Conservation (phyloP, 2,113 vertebrate genomes). For the Brienomyrus longianalis region DNA sequence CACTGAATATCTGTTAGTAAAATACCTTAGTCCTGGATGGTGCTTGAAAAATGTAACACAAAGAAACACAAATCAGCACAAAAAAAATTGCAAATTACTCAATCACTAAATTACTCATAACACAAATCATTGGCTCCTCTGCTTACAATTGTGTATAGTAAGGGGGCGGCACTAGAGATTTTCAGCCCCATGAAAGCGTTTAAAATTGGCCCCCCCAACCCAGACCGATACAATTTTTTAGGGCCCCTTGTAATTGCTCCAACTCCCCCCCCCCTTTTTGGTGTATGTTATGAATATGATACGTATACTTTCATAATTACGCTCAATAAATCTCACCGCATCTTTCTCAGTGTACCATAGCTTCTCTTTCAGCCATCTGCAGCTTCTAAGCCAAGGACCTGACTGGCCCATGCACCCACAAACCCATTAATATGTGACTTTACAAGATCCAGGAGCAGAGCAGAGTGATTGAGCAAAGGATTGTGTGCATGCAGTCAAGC, state of each 20-base stretch:
- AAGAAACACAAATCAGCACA: not conserved
- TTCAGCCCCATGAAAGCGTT: not conserved
- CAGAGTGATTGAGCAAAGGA: constrained; percentile 36
- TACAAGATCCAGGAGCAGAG: constrained; percentile 24
- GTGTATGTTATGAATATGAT: not conserved
- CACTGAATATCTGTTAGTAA: not conserved
- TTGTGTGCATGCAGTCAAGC: constrained; percentile 27
- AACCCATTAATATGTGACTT: constrained; percentile 29
- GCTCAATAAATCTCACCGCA: not conserved
- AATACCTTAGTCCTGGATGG: not conserved
- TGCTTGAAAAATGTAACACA: not conserved
- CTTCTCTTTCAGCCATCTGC: not conserved
- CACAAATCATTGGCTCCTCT: not conserved
- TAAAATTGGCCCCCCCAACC: not conserved
- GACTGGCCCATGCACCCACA: constrained; percentile 15
- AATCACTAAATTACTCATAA: not conserved
- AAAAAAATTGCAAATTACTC: not conserved
- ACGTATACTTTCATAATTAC: not conserved
- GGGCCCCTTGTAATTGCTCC: not conserved
- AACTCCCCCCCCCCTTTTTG: not conserved
- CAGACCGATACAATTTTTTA: not conserved
- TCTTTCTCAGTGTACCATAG: not conserved
- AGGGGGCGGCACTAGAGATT: not conserved
- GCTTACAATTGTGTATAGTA: not conserved
- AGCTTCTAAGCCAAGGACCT: not conserved